Evolutionary conservation across 2,797 vertebrate genomes (phyloP), one percentile per base, ranked within the genome.

Genomic region (Ctenochaetus hawaiiensis): DNA sequence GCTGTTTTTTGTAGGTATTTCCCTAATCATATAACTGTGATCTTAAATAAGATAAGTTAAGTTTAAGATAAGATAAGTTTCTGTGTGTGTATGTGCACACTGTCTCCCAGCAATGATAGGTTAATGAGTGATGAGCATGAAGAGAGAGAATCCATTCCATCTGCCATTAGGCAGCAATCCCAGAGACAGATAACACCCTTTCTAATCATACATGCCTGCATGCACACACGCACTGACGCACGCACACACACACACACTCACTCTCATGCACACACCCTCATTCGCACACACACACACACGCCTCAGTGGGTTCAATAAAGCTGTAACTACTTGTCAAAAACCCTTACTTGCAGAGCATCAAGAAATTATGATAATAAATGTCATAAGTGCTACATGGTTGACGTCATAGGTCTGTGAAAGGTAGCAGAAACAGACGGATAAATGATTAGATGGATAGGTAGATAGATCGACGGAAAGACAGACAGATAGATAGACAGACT

Each of bases 41-140:
- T 43, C 41, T 52, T 6, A 59, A 17, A 6, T 57, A 51, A 5
- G 30, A 5, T 30, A 30, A 30, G 30, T 30, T 30, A 30, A 30
- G 30, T 30, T 30, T 30, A 30, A 30, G 30, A 30, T 30, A 30
- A 30, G 30, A 26, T 26, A 26, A 26, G 26, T 26, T 6, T 45
- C 23, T 66, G 41, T 71, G 51, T 52, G 34, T 41, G 75, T 62
- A 56, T 58, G 58, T 52, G 52, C 63, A 59, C 37, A 23, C 58
- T 67, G 49, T 63, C 39, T 60, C 41, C n/a, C 48, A 53, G 34
- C 58, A 61, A 57, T 10, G 62, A 68, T 67, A 71, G 39, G 49
- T 76, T 74, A 66, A 37, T 75, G 73, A 85, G 41, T 70, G 76
- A 85, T 65, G 75, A 78, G 56, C 44, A 53, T 66, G 45, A 72